Percentiles rank a stretch among this genome's conserved stretches.
Evolutionary conservation across 2,797 vertebrate genomes (phyloP).

Genomic region (Bryconaethiops microstoma): DNA sequence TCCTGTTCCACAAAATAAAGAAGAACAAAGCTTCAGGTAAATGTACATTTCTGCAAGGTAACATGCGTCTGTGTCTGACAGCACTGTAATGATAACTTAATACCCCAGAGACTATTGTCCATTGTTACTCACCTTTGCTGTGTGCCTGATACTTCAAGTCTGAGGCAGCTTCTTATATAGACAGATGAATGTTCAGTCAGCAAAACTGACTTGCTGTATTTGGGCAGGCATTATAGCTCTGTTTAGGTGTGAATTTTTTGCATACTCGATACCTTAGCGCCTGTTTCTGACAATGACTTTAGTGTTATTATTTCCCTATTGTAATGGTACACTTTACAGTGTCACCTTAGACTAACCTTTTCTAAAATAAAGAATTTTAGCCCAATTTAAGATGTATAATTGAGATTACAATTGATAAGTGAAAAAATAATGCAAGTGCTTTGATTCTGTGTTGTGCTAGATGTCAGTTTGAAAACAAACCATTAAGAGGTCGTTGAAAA

Average conservation of each 20-base stretch:
- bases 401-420: not conserved
- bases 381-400: not conserved
- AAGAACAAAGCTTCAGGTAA: not conserved
- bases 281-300: not conserved
- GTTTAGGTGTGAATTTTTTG: constrained; percentile 34
- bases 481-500: constrained; percentile 21
- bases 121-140: constrained; percentile 69
- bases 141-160: constrained; percentile 60
- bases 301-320: not conserved
- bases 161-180: constrained; percentile 70
- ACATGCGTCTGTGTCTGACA: not conserved
- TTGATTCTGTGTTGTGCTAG: not conserved
- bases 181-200: constrained; percentile 57
- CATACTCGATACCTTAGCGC: constrained; percentile 16
- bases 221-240: constrained; percentile 61
- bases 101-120: constrained; percentile 54
- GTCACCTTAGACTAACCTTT: not conserved
- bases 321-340: not conserved
- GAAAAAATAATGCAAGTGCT: not conserved
- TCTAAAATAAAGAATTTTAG: not conserved
- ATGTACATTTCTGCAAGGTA: not conserved
- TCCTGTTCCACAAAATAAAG: not conserved
- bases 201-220: constrained; percentile 57
- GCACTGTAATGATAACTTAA: not conserved
- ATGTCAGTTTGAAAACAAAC: constrained; percentile 30